Conservation (phyloP, 2,797 vertebrate genomes). For the Vireo griseus region DNA sequence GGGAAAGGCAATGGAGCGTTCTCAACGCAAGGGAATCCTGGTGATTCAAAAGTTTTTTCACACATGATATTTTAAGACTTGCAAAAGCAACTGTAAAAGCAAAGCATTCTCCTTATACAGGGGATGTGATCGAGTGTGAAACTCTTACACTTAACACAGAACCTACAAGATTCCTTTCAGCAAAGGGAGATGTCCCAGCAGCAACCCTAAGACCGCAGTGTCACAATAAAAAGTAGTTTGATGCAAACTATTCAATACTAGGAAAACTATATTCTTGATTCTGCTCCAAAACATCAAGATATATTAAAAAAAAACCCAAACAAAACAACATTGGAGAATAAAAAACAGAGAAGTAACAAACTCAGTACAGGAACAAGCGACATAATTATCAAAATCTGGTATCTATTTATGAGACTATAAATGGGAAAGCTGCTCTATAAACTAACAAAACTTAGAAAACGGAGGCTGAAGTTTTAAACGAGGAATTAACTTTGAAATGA, state of each 20-base stretch:
- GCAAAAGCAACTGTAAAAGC: not conserved
- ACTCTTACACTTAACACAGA: not conserved
- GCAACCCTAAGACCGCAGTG: not conserved
- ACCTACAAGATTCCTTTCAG: not conserved
- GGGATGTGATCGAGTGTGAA: fast-evolving
- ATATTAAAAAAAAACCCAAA: not conserved
- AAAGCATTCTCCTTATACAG: not conserved
- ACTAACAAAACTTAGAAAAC: not conserved
- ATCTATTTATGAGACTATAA: not conserved
- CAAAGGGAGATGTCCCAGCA: not conserved
- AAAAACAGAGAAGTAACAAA: not conserved
- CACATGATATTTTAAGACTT: fast-evolving
- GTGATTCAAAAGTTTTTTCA: not conserved
- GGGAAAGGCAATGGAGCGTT: not conserved
- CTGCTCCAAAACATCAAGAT: not conserved
- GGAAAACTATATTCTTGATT: not conserved
- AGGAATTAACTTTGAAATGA: not conserved
- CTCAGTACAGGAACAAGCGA: not conserved
- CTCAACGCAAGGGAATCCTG: not conserved
- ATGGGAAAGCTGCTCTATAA: not conserved
- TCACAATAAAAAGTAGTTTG: not conserved
- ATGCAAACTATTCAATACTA: not conserved
- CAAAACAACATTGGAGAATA: not conserved
- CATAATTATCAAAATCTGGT: not conserved
- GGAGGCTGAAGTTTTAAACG: not conserved